Base-by-base conservation (phyloP, 2,888 invertebrate genomes). In the Oscheius sp. region DNA sequence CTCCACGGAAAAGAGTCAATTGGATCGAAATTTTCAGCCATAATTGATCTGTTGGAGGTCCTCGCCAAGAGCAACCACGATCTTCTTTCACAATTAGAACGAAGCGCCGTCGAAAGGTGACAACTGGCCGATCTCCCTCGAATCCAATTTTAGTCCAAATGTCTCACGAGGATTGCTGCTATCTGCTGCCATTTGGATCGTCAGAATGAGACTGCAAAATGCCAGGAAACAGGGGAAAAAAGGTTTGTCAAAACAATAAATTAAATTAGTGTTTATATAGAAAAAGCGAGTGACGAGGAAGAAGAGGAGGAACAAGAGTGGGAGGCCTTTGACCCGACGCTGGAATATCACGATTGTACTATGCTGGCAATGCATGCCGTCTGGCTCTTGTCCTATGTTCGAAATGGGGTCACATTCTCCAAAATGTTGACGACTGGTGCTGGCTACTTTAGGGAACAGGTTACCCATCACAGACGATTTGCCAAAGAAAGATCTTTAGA, bases 401-500 rank as follows among this genome's bases (percentile, higher is more conserved):
- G 66, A 52, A 49, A 27, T 12, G 52, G 35, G 9, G 66, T 52
- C 23, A 52, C 66, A 3, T 66, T 18, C 35, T 25, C 27, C 23
- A 66, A 66, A 35, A 66, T 72, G 64, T 18, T 72, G 55, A n/a
- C 27, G 2, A 29, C 23, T 1, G 72, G 72, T 0, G 64, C 55
- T 12, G 72, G 72, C 21, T 72, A 49, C 46, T 55, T 66, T 29
- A 53, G 72, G 9, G 72, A 72, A 25, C 72, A 66, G 66, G 72
- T 72, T n/a, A n/a, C n/a, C n/a, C n/a, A n/a, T n/a, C n/a, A n/a
- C n/a, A n/a, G n/a, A n/a, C n/a, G n/a, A n/a, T n/a, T n/a, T n/a
- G n/a, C n/a, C n/a, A n/a, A 27, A 18, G 18, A n/a, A 6, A 27
- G 35, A 35, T 6, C 52, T 69, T 35, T 52, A 74, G 74, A 56